Base-by-base conservation (phyloP, 2,797 vertebrate species). In the Sternarchorhynchus goeldii region DNA sequence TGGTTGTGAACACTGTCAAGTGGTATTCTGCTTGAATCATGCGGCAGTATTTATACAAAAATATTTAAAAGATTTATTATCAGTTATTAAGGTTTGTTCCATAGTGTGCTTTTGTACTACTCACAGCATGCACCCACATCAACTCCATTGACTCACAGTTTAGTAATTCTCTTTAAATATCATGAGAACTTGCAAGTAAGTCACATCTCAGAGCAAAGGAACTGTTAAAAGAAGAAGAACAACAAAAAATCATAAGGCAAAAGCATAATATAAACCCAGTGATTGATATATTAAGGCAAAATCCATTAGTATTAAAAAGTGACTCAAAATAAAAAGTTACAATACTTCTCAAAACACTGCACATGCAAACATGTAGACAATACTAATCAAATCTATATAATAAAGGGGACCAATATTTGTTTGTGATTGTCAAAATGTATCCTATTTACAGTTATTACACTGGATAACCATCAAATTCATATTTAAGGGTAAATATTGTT, bases 201-300 rank as follows among this genome's bases (percentile, higher is more conserved):
- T 60, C 53, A 10, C 56, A 63, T 72, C 36, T 34, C 53, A 69
- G 73, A 77, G 16, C 20, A 69, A 79, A 68, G 31, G 62, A 25
- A 7, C 4, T 73, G 8, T 36, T 20, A 6, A 32, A 79, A 62
- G 5, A 18, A 69, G 29, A 76, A 34, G 5, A 18, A 69, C 36
- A 76, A 34, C 67, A 59, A 85, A 84, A 69, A 72, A 64, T 85
- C 86, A 73, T 73, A 80, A 34, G 76, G 72, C 79, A 81, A 89
- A 92, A 89, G 87, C 91, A 89, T 88, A 84, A 70, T 85, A 90
- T 86, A 87, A 88, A 86, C 89, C 85, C 72, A 84, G 88, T 80
- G 83, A 86, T 86, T 91, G 85, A 90, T 83, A 87, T 88, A 87
- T 91, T 92, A 93, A 92, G 90, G 91, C 92, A 86, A 84, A 86